Evolutionary conservation across 2,797 vertebrate species (phyloP), one percentile per base, ranked within the genome.

Genomic region (Malacoctenus gilli): DNA sequence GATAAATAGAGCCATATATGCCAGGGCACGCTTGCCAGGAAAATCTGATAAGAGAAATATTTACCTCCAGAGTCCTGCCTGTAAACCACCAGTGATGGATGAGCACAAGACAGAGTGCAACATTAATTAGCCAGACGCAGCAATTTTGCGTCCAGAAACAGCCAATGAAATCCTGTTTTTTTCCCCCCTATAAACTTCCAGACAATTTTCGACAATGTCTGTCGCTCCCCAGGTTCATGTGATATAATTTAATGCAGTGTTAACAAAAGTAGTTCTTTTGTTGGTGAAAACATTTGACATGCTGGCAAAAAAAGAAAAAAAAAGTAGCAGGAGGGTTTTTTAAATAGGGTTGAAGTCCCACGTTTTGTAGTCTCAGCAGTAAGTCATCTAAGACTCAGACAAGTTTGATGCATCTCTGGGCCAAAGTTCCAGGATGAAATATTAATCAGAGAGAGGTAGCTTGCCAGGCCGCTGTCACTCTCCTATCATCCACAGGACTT

Each of bases 371-470:
- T 84, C 78, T 88, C 88, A 88, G 89, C 85, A 87, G 68, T 69
- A 85, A 82, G 85, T 86, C 75, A 75, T 86, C 69, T 72, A 62
- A 80, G 76, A 72, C 49, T 75, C 75, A 66, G 39, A 85, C 69
- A 65, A 78, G 69, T 79, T 60, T 30, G 61, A 83, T 77, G 59
- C 80, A 78, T 88, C 84, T 87, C 59, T 63, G 56, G 83, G 86
- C 84, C 69, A 82, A 83, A 90, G 88, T 81, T 85, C 66, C 85
- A 65, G 44, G 72, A 88, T 90, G 61, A 90, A 91, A 91, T 88
- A 90, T 90, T 88, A 85, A 92, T 91, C 75, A 84, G 80, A 79
- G 64, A 63, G 66, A 52, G 59, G 77, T 75, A 82, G 49, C 68
- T 81, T 77, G 76, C 82, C 79, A 85, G 82, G 85, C 79, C 77